Evolutionary conservation across 2,888 invertebrate species (phyloP).

Genomic region (Crioceris asparagi): DNA sequence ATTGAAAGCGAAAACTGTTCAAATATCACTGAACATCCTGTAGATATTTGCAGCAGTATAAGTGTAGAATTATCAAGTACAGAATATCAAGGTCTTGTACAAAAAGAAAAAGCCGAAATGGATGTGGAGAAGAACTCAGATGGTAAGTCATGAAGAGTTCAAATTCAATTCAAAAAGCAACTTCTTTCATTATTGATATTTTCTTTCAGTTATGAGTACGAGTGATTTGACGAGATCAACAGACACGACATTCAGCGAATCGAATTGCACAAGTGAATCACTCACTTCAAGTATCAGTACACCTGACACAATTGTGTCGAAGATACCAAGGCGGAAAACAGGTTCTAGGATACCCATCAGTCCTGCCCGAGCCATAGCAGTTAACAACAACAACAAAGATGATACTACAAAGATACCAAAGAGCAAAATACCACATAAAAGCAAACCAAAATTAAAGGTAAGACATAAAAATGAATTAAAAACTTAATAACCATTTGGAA

Average conservation of each 20-base stretch:
- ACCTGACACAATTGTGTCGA: slow-evolving; percentile 58
- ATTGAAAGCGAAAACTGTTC: slow-evolving; percentile 37
- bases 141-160: no score
- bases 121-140: slow-evolving; percentile 13
- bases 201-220: slow-evolving; percentile 22
- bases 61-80: slow-evolving; percentile 30
- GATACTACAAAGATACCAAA: slow-evolving; percentile 39
- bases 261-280: slow-evolving; percentile 51
- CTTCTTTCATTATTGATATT: no score
- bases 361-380: slow-evolving; percentile 26
- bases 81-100: slow-evolving; percentile 25
- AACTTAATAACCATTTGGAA: background rate
- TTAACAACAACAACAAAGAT: slow-evolving; percentile 23
- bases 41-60: slow-evolving; percentile 36
- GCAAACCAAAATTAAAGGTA: slow-evolving; percentile 37
- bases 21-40: slow-evolving; percentile 33
- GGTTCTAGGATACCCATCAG: slow-evolving; percentile 30
- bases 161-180: no score
- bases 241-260: slow-evolving; percentile 31
- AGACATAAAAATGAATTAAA: slow-evolving; percentile 15
- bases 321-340: slow-evolving; percentile 39
- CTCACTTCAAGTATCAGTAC: slow-evolving; percentile 58
- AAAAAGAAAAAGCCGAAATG: slow-evolving; percentile 14
- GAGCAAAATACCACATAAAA: slow-evolving; percentile 45
- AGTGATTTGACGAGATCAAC: slow-evolving; percentile 29